Base-by-base conservation (phyloP, 1,140 invertebrate species). In the Hylaeus anthracinus region DNA sequence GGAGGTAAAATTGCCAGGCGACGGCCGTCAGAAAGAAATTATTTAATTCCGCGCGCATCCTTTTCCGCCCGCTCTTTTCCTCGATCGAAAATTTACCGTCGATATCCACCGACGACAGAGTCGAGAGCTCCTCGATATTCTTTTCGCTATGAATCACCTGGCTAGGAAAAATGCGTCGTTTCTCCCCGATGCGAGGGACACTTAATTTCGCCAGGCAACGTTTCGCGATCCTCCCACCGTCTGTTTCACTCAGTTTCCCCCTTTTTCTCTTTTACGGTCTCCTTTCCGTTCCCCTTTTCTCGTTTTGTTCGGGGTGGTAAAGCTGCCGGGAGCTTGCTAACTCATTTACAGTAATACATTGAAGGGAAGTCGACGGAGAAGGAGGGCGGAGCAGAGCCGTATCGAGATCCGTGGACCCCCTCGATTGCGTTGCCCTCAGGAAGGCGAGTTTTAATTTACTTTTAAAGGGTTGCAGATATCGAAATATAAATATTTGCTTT, bases 341-440 rank as follows among this genome's bases (percentile, higher is more conserved):
- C 82, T 86, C 80, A 86, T 85, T 88, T 88, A 88, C 75, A 61
- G 80, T 82, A 76, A 85, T 83, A 72, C 71, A 60, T 85, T 78
- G 73, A 76, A 6, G 15, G 45, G 51, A 37, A 55, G 39, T 15
- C 5, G 26, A 26, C n/a, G 43, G 5, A 5, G 67, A 15, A n/a
- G 41, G 45, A 3, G 39, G 45, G 8, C 15, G 5, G 53, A 61
- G 14, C 41, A 43, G 26, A 8, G 14, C 41, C 39, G 8, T 58
- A 48, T 26, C 12, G 39, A 39, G 26, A 26, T 26, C 26, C 26
- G 26, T 26, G 26, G 26, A 26, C 26, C 26, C 26, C 26, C 26
- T 26, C 26, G 26, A 26, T 26, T 0, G 26, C 26, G 26, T 26
- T 26, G 26, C 26, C 26, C 26, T 26, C 26, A 26, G 26, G 26